These are phyloP conservation scores for Drosophila subobscura DNA, from an alignment of 1,140 invertebrate species.

Conservation along the genomic window DNA sequence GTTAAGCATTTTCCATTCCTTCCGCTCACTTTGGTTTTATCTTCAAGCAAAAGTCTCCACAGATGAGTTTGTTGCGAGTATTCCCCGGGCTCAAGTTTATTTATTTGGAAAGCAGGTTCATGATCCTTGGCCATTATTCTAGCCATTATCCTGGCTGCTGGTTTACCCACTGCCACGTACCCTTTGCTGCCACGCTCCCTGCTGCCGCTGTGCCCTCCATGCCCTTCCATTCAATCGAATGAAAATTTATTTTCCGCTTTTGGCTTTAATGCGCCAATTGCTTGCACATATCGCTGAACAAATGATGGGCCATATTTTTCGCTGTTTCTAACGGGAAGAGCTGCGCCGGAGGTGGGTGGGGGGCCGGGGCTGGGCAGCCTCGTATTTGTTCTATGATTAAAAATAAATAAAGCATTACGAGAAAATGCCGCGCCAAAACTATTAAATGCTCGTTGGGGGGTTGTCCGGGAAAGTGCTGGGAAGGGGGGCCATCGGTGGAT, in stretches of 20 bases:
- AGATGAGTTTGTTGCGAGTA: conserved; percentile 1
- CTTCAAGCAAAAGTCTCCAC: conserved; percentile 4
- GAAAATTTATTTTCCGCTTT: conserved; percentile 46
- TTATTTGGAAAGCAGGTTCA: conserved; percentile 26
- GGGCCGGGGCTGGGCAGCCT: background rate
- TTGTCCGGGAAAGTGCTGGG: background rate
- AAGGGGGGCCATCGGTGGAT: conserved; percentile 6
- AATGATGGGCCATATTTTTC: conserved; percentile 76
- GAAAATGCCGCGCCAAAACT: conserved; percentile 66
- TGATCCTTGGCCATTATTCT: conserved; percentile 21
- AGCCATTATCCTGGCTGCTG: background rate
- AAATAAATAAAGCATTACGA: conserved; percentile 79
- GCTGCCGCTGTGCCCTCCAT: background rate
- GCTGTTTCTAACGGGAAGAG: conserved; percentile 2
- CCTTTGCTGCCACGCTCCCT: background rate
- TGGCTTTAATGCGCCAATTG: conserved; percentile 76
- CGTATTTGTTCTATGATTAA: conserved; percentile 80
- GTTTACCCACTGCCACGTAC: too few relatives aligned
- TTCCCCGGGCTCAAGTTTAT: background rate
- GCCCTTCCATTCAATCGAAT: conserved; percentile 38
- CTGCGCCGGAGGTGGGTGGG: too few relatives aligned
- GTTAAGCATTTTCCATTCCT: too few relatives aligned
- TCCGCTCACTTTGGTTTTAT: too few relatives aligned
- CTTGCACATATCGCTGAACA: conserved; percentile 76
- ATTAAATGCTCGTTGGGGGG: conserved; percentile 68